These are phyloP conservation scores for Acanthaster planci DNA, from an alignment of 35 echinoderm and acorn worm species.

Conservation along the genomic window DNA sequence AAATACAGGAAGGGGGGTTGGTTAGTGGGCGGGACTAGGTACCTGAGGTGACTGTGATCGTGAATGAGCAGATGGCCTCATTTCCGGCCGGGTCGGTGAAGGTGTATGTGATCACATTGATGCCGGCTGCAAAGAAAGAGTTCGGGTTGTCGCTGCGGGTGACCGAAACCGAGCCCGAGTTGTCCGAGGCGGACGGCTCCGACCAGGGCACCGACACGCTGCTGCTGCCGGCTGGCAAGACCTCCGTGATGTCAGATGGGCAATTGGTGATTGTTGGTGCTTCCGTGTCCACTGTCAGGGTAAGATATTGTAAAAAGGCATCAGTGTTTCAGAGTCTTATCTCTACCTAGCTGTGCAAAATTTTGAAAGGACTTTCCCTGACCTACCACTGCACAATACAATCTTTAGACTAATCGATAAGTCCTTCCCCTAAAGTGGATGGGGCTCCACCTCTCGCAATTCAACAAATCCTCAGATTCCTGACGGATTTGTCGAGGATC, in stretches of 20 bases:
- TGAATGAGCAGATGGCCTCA: conserved; percentile 39
- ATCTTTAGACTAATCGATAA: too few species aligned
- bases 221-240: neutral
- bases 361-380: too few species aligned
- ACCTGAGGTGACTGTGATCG: conserved; percentile 38
- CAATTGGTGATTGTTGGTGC: conserved; percentile 7
- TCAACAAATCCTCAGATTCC: too few species aligned
- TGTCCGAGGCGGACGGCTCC: conserved; percentile 25
- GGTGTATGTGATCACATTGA: neutral
- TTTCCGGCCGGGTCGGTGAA: conserved; percentile 24
- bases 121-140: neutral
- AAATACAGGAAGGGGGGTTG: too few species aligned
- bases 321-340: too few species aligned
- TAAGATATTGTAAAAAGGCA: too few species aligned
- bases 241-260: neutral
- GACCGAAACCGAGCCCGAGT: conserved; percentile 10
- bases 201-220: neutral
- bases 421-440: too few species aligned
- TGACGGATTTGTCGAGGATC: too few species aligned
- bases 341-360: too few species aligned
- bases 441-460: too few species aligned
- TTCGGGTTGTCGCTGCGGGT: neutral
- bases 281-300: conserved; percentile 9
- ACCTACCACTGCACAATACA: too few species aligned
- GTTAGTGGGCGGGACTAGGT: too few species aligned